These are phyloP conservation scores for Characodon lateralis DNA, from an alignment of 2,797 vertebrate genomes.

Conservation along the genomic window DNA sequence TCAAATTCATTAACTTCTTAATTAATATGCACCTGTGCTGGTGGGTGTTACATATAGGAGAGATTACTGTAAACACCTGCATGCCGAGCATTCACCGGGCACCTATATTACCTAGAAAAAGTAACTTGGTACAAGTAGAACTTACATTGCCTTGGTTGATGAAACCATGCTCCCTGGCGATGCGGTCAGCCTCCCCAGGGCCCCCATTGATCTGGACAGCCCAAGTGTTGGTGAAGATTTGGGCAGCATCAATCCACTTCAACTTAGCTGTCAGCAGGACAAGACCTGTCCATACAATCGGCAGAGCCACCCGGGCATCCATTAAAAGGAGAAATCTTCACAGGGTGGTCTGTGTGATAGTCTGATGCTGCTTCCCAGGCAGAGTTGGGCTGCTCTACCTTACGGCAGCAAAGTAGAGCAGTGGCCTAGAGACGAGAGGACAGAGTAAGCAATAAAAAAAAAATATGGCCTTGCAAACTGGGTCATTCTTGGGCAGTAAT, in stretches of 20 bases:
- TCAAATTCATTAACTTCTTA: neutral
- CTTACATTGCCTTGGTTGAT: constrained; percentile 91
- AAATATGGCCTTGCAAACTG: constrained; percentile 60
- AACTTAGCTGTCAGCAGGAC: constrained; percentile 77
- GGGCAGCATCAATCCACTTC: constrained; percentile 67
- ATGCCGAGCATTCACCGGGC: neutral
- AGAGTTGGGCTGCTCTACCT: constrained; percentile 59
- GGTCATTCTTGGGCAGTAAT: constrained; percentile 48
- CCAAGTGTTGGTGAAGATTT: constrained; percentile 94
- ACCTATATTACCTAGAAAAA: neutral
- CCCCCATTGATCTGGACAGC: constrained; percentile 89
- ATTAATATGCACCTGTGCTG: neutral
- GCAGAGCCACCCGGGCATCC: constrained; percentile 89
- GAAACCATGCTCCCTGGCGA: constrained; percentile 91
- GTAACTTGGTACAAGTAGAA: constrained; percentile 17
- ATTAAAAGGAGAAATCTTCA: constrained; percentile 82
- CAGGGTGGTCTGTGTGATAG: constrained; percentile 57
- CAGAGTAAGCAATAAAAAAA: constrained; percentile 60
- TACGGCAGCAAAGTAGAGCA: constrained; percentile 67
- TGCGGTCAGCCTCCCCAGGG: constrained; percentile 82
- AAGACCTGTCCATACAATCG: constrained; percentile 85
- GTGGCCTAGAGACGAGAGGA: constrained; percentile 75
- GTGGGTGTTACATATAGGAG: neutral
- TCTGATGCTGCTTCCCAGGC: constrained; percentile 60
- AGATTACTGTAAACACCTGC: neutral